Conservation (phyloP, 2,113 vertebrate species). For the Oriolus oriolus region DNA sequence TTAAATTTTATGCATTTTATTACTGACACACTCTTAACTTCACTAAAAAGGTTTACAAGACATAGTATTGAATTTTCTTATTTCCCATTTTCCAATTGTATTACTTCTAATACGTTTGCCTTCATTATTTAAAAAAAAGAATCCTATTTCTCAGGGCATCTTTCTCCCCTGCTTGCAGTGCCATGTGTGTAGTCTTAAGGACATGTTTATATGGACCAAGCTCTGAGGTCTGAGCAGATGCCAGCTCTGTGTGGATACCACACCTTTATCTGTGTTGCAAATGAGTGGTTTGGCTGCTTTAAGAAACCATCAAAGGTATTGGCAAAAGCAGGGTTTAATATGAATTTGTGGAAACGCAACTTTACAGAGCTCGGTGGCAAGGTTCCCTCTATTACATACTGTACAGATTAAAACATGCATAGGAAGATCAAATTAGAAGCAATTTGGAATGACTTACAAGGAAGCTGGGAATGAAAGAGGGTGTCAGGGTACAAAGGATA, state of each 20-base stretch:
- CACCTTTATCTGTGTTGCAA: neutral
- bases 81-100: neutral
- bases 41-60: neutral
- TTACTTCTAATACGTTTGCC: neutral
- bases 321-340: neutral
- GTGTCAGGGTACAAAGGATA: neutral
- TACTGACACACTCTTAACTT: neutral
- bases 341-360: neutral
- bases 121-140: neutral
- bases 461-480: neutral
- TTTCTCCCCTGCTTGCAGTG: neutral
- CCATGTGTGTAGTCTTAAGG: neutral
- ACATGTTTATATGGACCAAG: neutral
- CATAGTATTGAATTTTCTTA: neutral
- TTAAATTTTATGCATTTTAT: slow-evolving; percentile 3
- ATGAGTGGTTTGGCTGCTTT: neutral
- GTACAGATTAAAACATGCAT: neutral
- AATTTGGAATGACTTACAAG: neutral
- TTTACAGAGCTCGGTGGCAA: neutral
- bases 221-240: neutral
- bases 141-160: neutral
- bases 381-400: no score
- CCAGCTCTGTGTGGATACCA: neutral
- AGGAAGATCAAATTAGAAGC: neutral
- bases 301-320: neutral